phyloP scores from a whole-genome alignment of 2,888 invertebrate genomes.

The Tetragnatha montana region DNA sequence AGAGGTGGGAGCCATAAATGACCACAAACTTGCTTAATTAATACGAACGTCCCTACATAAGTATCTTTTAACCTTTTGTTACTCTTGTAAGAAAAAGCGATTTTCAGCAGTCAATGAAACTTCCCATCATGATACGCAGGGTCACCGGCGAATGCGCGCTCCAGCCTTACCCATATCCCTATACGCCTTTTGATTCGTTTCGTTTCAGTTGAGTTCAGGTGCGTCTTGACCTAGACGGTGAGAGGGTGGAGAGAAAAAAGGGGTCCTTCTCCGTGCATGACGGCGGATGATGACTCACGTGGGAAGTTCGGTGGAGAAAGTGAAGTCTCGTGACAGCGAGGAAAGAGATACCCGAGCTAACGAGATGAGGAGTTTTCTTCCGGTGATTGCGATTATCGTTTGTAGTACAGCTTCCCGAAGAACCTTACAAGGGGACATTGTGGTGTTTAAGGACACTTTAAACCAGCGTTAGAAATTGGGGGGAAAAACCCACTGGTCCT shows the following conservation, averaged over 20 bases:
- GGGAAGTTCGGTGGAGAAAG: conserved; percentile 26
- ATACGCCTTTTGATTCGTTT: conserved; percentile 33
- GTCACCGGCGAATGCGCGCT: background rate
- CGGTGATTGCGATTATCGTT: background rate
- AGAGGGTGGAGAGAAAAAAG: conserved; percentile 17
- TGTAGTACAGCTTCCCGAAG: background rate
- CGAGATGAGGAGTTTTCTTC: conserved; percentile 33
- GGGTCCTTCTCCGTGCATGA: conserved; percentile 36
- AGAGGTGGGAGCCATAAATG: too few species aligned
- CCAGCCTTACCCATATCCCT: conserved; percentile 2
- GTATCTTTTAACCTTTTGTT: too few species aligned
- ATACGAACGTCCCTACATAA: too few species aligned
- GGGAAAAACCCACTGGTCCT: too few species aligned
- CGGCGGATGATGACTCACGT: conserved; percentile 51
- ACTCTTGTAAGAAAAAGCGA: too few species aligned
- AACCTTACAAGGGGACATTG: too few species aligned
- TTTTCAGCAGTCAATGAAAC: too few species aligned
- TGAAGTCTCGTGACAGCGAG: conserved; percentile 14
- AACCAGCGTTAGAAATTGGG: too few species aligned
- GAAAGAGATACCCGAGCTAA: conserved; percentile 35
- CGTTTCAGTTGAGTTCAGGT: conserved; percentile 62
- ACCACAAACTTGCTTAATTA: too few species aligned
- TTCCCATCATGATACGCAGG: too few species aligned
- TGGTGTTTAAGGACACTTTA: too few species aligned
- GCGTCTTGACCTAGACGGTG: conserved; percentile 62